Base-by-base conservation (phyloP, 2,888 invertebrate genomes). In the Myathropa florea region DNA sequence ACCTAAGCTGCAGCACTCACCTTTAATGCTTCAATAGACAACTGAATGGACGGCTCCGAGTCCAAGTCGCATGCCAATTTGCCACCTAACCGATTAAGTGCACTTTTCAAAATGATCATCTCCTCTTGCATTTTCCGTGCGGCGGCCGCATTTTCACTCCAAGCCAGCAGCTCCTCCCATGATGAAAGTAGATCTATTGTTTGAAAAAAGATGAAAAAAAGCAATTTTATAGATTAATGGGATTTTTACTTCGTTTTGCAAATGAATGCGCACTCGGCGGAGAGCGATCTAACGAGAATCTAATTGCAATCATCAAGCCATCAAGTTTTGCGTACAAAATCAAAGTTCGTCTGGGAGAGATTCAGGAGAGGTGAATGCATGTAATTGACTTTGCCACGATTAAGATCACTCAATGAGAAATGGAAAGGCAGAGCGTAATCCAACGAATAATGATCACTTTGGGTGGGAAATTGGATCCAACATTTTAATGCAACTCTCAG, bases 111-210 rank as follows among this genome's bases (percentile, higher is more conserved):
- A 70, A 91, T 89, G 88, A 91, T 91, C 92, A 93, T 93, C 91
- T 93, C 93, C 90, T 93, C 92, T 89, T 93, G 93, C 90, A 93
- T 90, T 88, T 92, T 91, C 88, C 93, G 91, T 89, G 93, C 93
- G 26, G 90, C 90, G 21, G 92, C 91, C 68, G 93, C 93, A 91
- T 93, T 93, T 91, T 93, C 93, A 90, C 93, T 93, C 93, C 93
- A 93, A 89, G 90, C 90, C 61, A 92, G 90, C 88, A 93, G 89
- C 91, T 91, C 92, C 90, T 93, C 92, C 93, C 93, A 93, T 88
- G 92, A 92, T 73, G 91, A 92, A 89, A 93, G 90, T 89, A 93
- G 90, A 90, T 93, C 93, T 93, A 89, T 59, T 89, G 88, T 80
- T 75, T 28, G 33, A 76, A 39, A 81, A 30, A 78, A 39, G 26